Evolutionary conservation across 2,113 vertebrate species (phyloP).

Genomic region (Agelaius tricolor): DNA sequence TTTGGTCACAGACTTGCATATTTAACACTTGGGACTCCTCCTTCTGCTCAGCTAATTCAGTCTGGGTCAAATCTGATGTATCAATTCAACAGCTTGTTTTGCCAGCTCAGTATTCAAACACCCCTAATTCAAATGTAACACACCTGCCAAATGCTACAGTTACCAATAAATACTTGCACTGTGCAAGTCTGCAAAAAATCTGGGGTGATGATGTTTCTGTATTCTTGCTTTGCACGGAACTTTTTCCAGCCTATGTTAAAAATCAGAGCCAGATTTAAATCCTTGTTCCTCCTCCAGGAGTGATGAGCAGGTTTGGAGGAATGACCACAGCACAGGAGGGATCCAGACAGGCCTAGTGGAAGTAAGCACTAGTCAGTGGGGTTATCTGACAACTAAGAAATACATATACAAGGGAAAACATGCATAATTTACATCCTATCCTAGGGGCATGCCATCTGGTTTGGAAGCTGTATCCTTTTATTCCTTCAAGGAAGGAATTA

Average conservation of each 20-base stretch:
- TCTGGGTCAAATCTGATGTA: background rate
- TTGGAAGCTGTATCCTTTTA: background rate
- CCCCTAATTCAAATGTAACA: background rate
- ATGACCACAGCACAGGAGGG: background rate
- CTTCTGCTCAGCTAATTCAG: background rate
- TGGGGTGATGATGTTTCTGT: background rate
- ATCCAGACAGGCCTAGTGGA: background rate
- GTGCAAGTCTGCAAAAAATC: background rate
- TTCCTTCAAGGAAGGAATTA: background rate
- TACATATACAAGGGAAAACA: background rate
- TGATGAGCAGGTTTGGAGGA: background rate
- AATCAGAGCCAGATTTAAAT: background rate
- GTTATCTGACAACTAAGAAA: background rate
- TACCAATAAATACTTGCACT: background rate
- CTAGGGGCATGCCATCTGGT: background rate
- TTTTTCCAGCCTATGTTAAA: background rate
- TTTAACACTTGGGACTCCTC: background rate
- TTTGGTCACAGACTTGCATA: background rate
- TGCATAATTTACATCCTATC: background rate
- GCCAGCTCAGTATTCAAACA: background rate
- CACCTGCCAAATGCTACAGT: background rate
- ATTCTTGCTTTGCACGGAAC: background rate
- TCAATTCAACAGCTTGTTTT: background rate
- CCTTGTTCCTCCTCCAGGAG: background rate
- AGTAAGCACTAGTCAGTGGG: background rate